Conservation (phyloP, 1,140 invertebrate species). For the Drosophila pruinosa region DNA sequence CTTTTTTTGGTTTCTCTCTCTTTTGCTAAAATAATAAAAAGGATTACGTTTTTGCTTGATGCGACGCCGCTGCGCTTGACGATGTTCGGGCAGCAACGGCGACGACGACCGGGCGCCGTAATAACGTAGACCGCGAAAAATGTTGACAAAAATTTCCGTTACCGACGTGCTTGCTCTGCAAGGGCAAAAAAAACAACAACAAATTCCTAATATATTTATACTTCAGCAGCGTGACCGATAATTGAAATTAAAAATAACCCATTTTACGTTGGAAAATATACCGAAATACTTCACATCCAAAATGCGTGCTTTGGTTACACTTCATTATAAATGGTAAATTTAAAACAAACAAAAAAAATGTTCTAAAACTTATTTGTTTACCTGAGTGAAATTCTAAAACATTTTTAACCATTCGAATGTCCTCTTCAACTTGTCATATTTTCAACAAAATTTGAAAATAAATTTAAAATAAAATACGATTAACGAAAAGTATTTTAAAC, state of each 20-base stretch:
- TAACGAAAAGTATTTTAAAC: no score
- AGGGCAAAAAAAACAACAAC: constrained; percentile 35
- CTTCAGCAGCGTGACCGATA: not conserved
- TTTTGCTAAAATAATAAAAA: constrained; percentile 25
- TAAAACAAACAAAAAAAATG: no score
- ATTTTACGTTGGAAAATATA: no score
- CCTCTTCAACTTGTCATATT: no score
- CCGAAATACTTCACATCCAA: not conserved
- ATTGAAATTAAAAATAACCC: not conserved
- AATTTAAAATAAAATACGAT: no score
- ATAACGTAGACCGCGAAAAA: constrained; percentile 44
- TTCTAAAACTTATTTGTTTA: no score
- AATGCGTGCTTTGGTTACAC: no score
- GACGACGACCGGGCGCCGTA: constrained; percentile 43
- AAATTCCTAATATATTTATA: constrained; percentile 13
- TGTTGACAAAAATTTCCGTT: constrained; percentile 54
- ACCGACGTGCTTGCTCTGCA: constrained; percentile 54
- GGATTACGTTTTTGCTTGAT: constrained; percentile 48
- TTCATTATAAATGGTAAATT: no score
- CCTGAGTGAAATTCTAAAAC: no score
- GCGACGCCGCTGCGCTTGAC: constrained; percentile 41
- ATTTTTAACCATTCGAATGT: no score
- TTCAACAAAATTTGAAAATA: no score
- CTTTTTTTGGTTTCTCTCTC: constrained; percentile 5
- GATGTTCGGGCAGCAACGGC: constrained; percentile 34